Evolutionary conservation across 2,888 invertebrate species (phyloP).

Genomic region (Adineta ricciae): DNA sequence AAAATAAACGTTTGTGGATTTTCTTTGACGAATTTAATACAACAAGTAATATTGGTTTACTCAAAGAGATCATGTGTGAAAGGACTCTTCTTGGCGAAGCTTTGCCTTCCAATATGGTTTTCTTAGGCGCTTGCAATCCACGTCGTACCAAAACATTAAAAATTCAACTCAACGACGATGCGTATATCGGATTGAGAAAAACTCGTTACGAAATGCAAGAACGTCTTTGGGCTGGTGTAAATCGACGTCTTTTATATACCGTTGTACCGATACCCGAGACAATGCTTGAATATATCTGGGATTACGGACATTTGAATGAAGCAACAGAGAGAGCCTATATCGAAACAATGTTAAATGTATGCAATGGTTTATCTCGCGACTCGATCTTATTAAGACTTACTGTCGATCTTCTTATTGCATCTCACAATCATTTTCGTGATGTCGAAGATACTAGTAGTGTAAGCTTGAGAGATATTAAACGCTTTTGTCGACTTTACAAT

Average conservation of each 20-base stretch:
- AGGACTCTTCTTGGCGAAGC: constrained; percentile 35
- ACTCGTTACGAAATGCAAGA: constrained; percentile 1
- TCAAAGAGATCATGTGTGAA: constrained; percentile 38
- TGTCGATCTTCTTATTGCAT: background rate
- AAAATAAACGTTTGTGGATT: constrained; percentile 36
- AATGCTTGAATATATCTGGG: constrained; percentile 27
- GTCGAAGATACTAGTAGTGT: constrained; percentile 28
- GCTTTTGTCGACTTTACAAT: constrained; percentile 18
- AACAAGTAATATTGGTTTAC: constrained; percentile 37
- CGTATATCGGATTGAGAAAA: background rate
- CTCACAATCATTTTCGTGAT: constrained; percentile 22
- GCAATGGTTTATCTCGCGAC: background rate
- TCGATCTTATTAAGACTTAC: background rate
- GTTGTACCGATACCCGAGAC: constrained; percentile 21
- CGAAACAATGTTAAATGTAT: background rate
- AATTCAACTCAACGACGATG: background rate
- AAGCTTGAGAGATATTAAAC: constrained; percentile 19
- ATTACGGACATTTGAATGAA: constrained; percentile 12
- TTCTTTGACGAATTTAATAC: constrained; percentile 41
- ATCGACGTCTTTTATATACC: background rate
- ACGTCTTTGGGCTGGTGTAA: background rate
- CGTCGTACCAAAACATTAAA: background rate
- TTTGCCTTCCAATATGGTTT: constrained; percentile 37
- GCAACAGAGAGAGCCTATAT: constrained; percentile 1
- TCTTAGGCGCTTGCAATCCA: constrained; percentile 40